phyloP scores from a whole-genome alignment of 1,140 invertebrate genomes.

The Anagrus nilaparvatae region DNA sequence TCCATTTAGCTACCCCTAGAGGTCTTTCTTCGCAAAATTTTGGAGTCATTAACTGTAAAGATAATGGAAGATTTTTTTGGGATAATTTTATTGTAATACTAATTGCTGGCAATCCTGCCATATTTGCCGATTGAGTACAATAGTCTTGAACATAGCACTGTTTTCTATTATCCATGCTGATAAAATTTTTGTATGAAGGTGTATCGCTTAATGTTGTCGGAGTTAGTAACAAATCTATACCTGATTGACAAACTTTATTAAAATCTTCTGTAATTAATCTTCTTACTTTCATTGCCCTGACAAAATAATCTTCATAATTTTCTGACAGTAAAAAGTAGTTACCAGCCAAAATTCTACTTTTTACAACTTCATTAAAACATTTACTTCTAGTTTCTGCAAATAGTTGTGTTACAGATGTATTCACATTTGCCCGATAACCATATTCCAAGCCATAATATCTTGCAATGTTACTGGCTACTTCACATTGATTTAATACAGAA shows the following conservation, averaged over 20 bases:
- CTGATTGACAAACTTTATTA: constrained; percentile 51
- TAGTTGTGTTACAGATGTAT: constrained; percentile 69
- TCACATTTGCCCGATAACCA: constrained; percentile 64
- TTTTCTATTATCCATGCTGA: constrained; percentile 67
- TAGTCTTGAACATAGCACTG: constrained; percentile 86
- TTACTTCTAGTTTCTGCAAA: constrained; percentile 69
- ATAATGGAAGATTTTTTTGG: constrained; percentile 68
- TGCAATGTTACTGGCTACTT: constrained; percentile 97
- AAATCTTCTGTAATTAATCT: constrained; percentile 86
- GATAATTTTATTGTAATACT: constrained; percentile 78
- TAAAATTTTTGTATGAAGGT: constrained; percentile 70
- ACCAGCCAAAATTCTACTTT: constrained; percentile 87
- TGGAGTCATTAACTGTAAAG: constrained; percentile 86
- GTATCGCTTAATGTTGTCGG: constrained; percentile 84
- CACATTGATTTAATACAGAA: constrained; percentile 84
- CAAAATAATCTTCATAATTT: constrained; percentile 90
- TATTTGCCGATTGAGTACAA: constrained; percentile 90
- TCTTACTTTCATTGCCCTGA: constrained; percentile 81
- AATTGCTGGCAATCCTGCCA: constrained; percentile 90
- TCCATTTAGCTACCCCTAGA: constrained; percentile 71
- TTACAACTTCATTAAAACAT: constrained; percentile 85
- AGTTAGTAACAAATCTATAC: constrained; percentile 79
- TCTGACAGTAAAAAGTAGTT: constrained; percentile 88
- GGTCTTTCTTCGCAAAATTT: constrained; percentile 67
- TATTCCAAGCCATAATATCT: constrained; percentile 93